Conservation (phyloP, 1,140 invertebrate genomes). For the Bombus haemorrhoidalis region DNA sequence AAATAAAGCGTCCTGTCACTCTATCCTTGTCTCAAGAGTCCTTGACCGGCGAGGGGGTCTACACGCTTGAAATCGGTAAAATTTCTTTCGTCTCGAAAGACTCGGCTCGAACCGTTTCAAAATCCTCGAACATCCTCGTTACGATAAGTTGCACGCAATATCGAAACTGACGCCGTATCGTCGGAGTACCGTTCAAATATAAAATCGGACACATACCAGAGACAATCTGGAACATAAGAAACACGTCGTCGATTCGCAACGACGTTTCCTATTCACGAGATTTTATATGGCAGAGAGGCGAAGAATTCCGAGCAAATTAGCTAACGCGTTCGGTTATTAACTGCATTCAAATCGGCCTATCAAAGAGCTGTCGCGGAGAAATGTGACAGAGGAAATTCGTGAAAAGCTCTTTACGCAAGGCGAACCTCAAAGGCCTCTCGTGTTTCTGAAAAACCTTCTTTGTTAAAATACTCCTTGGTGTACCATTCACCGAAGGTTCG, state of each 20-base stretch:
- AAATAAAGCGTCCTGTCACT: slow-evolving; percentile 57
- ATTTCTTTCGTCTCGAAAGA: slow-evolving; percentile 40
- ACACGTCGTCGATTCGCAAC: background rate
- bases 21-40: slow-evolving; percentile 10
- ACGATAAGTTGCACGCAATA: background rate
- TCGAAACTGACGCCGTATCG: background rate
- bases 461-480: background rate
- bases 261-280: background rate
- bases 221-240: too few relatives aligned
- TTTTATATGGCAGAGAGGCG: background rate
- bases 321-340: background rate
- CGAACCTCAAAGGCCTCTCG: background rate
- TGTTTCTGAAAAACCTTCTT: background rate
- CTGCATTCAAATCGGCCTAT: background rate
- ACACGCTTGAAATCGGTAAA: slow-evolving; percentile 26
- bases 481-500: background rate
- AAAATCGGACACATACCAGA: too few relatives aligned
- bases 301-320: background rate
- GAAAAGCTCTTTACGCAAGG: background rate
- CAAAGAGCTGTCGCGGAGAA: background rate
- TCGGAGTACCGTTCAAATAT: too few relatives aligned
- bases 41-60: slow-evolving; percentile 6
- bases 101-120: background rate
- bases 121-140: slow-evolving; percentile 36
- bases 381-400: background rate